Evolutionary conservation across 2,888 invertebrate genomes (phyloP).

Genomic region (Lissocephala sabroskyi): DNA sequence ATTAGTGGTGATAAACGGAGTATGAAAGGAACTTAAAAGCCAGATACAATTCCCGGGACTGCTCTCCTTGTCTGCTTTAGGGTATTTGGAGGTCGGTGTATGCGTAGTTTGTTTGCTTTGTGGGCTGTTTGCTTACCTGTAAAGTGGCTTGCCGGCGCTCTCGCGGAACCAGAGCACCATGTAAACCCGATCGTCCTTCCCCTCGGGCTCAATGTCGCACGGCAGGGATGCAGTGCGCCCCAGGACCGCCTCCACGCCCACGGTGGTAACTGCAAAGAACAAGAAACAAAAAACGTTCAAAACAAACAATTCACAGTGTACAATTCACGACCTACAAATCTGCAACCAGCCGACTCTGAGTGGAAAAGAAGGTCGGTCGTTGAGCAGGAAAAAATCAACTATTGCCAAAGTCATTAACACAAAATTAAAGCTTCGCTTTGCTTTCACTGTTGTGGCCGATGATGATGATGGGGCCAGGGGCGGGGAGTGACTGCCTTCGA

Average conservation of each 20-base stretch:
- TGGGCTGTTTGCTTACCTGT: constrained; percentile 78
- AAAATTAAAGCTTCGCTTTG: constrained; percentile 47
- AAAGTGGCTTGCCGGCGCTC: constrained; percentile 89
- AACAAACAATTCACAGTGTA: no score
- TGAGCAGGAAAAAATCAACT: constrained; percentile 37
- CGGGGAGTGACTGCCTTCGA: constrained; percentile 30
- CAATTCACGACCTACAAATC: no score
- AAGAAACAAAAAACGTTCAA: constrained; percentile 5
- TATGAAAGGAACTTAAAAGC: no score
- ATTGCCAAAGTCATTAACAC: constrained; percentile 62
- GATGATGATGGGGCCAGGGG: no score
- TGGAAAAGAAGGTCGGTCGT: no score
- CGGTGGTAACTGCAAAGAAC: constrained; percentile 76
- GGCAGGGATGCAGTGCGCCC: constrained; percentile 88
- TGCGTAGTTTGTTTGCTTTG: constrained; percentile 2
- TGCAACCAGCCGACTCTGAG: no score
- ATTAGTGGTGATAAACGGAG: no score
- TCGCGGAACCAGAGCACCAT: constrained; percentile 95
- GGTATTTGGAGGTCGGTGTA: no score
- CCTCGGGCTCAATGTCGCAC: constrained; percentile 90
- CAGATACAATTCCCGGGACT: neutral
- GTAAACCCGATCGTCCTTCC: constrained; percentile 88
- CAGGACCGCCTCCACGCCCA: constrained; percentile 86
- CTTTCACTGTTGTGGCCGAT: neutral
- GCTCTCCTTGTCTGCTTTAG: constrained; percentile 4